Evolutionary conservation across 1,140 invertebrate species (phyloP), one percentile per base, ranked within the genome.

Genomic region (Atta cephalotes): DNA sequence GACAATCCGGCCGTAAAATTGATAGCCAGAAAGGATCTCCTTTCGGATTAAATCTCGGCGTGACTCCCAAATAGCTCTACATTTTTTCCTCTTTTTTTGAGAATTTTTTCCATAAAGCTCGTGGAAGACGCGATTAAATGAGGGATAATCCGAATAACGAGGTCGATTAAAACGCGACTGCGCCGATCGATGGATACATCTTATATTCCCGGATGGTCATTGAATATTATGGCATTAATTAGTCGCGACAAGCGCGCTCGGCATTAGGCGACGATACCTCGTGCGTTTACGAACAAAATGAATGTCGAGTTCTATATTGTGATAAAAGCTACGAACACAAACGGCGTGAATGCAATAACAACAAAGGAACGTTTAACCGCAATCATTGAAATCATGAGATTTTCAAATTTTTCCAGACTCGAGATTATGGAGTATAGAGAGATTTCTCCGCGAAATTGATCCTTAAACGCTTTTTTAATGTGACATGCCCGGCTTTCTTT

Each of bases 141-240:
- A 87, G 28, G 45, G 45, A 60, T 63, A 68, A 86, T 71, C 71
- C 51, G 65, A 56, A 31, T 86, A 88, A 86, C 72, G 66, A 71
- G 66, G 53, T 65, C 82, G 56, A 86, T 87, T 87, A 79, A 87
- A 87, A 16, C 82, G 18, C 79, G 53, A 65, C 66, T n/a, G 53
- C 56, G 80, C 31, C 78, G 31, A 66, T 70, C 45, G 71, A 85
- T 85, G 63, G 66, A 65, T 56, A 68, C 56, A 49, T 70, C 70
- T 84, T 74, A 84, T 51, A 84, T 74, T 82, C 56, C 21, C 31
- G 72, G 45, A 66, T 18, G 74, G 16, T 56, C 63, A 86, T 70
- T 53, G 87, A 88, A 79, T 86, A 79, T 86, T 65, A 71, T 58
- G 87, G 53, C 82, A 56, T 86, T 88, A 88, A 88, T 88, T 88